Base-by-base conservation (phyloP, 2,888 invertebrate genomes). In the Dyspetes luteomarginatus region DNA sequence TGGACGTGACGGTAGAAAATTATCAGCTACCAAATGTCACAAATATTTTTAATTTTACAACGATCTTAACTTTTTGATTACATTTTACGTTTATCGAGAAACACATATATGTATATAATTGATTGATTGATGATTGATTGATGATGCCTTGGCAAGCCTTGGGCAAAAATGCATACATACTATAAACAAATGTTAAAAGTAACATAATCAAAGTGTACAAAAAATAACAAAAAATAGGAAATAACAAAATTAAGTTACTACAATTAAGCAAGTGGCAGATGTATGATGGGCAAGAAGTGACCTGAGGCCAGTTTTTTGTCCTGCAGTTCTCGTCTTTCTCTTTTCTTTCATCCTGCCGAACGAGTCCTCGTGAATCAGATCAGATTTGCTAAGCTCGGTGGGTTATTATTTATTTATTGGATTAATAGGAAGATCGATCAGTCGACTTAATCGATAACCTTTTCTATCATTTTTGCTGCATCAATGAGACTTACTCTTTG, bases 381-480 rank as follows among this genome's bases (percentile, higher is more conserved):
- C 22, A 30, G 15, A n/a, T 24, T 36, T 36, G n/a, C 36, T 15
- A 3, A 22, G 1, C n/a, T 2, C 30, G 4, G 30, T 36, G n/a
- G n/a, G 22, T 36, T 9, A 67, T 52, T 24, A 36, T 24, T n/a
- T 5, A 22, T 24, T 22, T 41, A 22, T 36, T n/a, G 12, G 9
- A n/a, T 36, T 2, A 67, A 41, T 36, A 30, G 5, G 17, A 50
- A 36, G 9, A 28, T n/a, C 69, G 15, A 15, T 30, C 12, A 17
- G 22, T 17, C 17, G 28, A 1, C 36, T 68, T 36, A 56, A 71
- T 71, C 56, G 62, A 55, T 64, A 7, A 43, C 52, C 15, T 69
- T 17, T 24, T 60, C 9, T 36, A 69, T 62, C 4, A 28, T 26
- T n/a, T 43, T 4, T 0, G 15, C 3, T 60, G 28, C 24, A n/a